A percentile compares a stretch with the other conserved stretches of the same genome.
These are phyloP conservation scores for Caenorhabditis doughertyi DNA, from an alignment of 2,888 invertebrate genomes.

Conservation along the genomic window DNA sequence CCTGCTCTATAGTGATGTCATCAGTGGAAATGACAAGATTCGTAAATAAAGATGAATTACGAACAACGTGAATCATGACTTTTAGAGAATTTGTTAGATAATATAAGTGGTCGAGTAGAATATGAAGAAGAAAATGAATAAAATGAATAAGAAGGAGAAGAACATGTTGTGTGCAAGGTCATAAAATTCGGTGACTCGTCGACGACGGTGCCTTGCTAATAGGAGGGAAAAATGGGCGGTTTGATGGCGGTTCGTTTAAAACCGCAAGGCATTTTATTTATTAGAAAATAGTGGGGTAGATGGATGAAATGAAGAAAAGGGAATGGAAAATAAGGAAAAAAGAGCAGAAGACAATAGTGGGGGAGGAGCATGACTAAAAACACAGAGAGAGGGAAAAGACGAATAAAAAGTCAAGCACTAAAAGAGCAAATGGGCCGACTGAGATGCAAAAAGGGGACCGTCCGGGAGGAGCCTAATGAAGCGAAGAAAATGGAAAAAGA, in stretches of 20 bases:
- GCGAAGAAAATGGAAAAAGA: slow-evolving; percentile 18
- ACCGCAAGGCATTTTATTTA: slow-evolving; percentile 60
- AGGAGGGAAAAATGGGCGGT: slow-evolving; percentile 44
- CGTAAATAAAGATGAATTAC: slow-evolving; percentile 2
- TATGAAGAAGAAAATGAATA: no score
- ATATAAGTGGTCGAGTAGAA: slow-evolving; percentile 26
- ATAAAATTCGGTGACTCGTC: slow-evolving; percentile 40
- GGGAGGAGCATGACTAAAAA: neutral
- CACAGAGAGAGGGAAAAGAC: neutral
- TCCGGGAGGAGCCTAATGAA: slow-evolving; percentile 47
- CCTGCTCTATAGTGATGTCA: slow-evolving; percentile 14
- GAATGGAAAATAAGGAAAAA: neutral
- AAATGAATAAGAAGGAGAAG: no score
- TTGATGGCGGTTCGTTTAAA: slow-evolving; percentile 49
- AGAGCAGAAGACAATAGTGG: slow-evolving; percentile 18
- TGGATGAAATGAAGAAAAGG: neutral
- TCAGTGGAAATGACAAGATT: neutral
- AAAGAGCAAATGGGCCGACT: slow-evolving; percentile 39
- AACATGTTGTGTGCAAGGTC: slow-evolving; percentile 55
- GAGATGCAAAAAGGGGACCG: neutral
- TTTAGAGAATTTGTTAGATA: slow-evolving; percentile 23
- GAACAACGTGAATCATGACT: slow-evolving; percentile 13
- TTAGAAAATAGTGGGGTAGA: slow-evolving; percentile 34
- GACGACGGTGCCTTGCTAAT: slow-evolving; percentile 21
- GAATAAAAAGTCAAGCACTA: slow-evolving; percentile 47